Conservation (phyloP, 2,797 vertebrate genomes). For the Sus cebifrons region DNA sequence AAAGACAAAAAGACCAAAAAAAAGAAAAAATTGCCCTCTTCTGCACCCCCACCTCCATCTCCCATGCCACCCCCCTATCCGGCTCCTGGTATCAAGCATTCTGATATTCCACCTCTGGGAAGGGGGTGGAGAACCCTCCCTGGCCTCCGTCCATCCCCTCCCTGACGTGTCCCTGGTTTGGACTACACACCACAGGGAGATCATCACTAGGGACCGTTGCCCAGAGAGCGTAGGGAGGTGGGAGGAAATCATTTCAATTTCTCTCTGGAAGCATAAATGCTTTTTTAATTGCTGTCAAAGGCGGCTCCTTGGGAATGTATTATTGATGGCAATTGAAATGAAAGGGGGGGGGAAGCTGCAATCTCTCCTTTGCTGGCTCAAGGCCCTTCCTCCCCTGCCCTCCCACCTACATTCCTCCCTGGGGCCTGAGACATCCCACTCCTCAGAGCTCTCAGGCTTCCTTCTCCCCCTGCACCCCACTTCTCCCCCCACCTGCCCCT, state of each 20-base stretch:
- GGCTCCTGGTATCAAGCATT: constrained; percentile 49
- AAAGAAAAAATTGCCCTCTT: constrained; percentile 80
- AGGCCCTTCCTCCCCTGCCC: neutral
- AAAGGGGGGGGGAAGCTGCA: constrained; percentile 59
- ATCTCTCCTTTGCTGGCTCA: neutral
- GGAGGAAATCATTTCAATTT: constrained; percentile 87
- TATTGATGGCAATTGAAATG: constrained; percentile 89
- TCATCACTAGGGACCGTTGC: constrained; percentile 77
- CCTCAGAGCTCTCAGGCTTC: neutral
- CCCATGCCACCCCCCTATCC: constrained; percentile 47
- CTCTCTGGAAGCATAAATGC: constrained; percentile 86
- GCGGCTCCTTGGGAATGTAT: constrained; percentile 86
- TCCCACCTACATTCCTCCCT: neutral
- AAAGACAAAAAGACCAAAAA: too few relatives aligned
- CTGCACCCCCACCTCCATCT: constrained; percentile 62
- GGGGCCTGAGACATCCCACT: neutral
- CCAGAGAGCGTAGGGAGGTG: constrained; percentile 81
- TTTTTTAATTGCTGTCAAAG: constrained; percentile 90
- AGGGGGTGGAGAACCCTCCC: neutral
- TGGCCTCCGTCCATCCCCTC: constrained; percentile 19
- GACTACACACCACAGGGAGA: neutral
- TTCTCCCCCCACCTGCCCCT: neutral
- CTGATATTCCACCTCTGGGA: neutral
- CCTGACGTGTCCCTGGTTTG: neutral
- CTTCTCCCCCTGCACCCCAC: too few relatives aligned